Evolutionary conservation across 1,140 invertebrate species (phyloP).

Genomic region (Druon quercuslanigerum): DNA sequence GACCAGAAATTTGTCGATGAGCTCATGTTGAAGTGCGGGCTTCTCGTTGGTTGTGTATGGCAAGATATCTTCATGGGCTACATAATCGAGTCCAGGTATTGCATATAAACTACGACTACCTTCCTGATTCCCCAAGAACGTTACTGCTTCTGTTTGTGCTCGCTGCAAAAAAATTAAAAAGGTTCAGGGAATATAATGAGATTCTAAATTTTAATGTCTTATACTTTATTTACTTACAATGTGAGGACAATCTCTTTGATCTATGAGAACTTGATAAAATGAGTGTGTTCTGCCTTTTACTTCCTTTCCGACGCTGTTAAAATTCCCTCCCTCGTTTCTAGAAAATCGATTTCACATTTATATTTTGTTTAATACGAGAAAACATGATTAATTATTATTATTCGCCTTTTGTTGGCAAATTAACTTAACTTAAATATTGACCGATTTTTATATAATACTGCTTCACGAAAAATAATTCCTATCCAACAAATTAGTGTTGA

Average conservation of each 20-base stretch:
- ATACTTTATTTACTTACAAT: constrained; percentile 83
- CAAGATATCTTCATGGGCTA: constrained; percentile 96
- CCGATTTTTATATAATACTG: too few species aligned
- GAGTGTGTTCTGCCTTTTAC: constrained; percentile 93
- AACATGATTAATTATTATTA: not conserved
- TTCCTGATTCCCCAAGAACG: constrained; percentile 97
- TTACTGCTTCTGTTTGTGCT: constrained; percentile 97
- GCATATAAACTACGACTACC: constrained; percentile 94
- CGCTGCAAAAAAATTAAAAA: constrained; percentile 78
- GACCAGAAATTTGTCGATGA: constrained; percentile 96
- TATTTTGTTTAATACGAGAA: too few species aligned
- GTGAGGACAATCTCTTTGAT: constrained; percentile 95
- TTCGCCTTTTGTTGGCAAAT: too few species aligned
- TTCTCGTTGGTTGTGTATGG: constrained; percentile 89
- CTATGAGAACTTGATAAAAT: constrained; percentile 98
- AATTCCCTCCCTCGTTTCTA: constrained; percentile 67
- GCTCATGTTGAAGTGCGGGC: constrained; percentile 92
- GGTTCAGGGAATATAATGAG: not conserved
- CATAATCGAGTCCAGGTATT: constrained; percentile 96
- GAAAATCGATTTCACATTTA: constrained; percentile 33
- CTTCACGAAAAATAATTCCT: too few species aligned
- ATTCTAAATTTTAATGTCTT: constrained; percentile 9
- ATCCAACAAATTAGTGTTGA: too few species aligned
- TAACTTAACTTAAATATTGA: too few species aligned
- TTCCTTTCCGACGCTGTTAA: constrained; percentile 85